These are phyloP conservation scores for Drosophila malerkotliana DNA, from an alignment of 1,140 invertebrate genomes.

Conservation along the genomic window DNA sequence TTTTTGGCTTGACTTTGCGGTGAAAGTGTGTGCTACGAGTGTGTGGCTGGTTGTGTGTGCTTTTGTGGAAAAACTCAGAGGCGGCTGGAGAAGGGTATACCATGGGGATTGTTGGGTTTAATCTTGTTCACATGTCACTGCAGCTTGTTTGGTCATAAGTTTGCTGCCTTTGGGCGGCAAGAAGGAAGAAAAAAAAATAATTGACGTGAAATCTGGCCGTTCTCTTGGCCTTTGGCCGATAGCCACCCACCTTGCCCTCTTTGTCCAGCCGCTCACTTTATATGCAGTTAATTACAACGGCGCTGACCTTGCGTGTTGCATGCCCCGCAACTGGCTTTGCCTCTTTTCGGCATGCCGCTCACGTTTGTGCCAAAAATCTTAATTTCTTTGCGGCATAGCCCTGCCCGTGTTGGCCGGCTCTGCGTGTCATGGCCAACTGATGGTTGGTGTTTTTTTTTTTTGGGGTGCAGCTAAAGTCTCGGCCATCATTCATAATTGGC, in stretches of 20 bases:
- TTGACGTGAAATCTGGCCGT: slow-evolving; percentile 68
- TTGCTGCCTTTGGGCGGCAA: slow-evolving; percentile 28
- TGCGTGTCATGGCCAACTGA: slow-evolving; percentile 60
- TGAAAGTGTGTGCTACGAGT: background rate
- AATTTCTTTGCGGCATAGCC: slow-evolving; percentile 62
- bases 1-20: slow-evolving; percentile 36
- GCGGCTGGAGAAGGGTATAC: background rate
- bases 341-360: slow-evolving; percentile 59
- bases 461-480: slow-evolving; percentile 54
- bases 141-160: slow-evolving; percentile 64
- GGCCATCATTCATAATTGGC: slow-evolving; percentile 76
- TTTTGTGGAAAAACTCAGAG: background rate
- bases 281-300: slow-evolving; percentile 73
- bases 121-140: slow-evolving; percentile 63
- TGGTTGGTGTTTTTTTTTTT: slow-evolving; percentile 1
- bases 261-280: slow-evolving; percentile 26
- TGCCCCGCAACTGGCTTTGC: slow-evolving; percentile 49
- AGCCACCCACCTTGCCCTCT: slow-evolving; percentile 2
- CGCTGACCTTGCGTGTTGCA: slow-evolving; percentile 74
- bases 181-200: slow-evolving; percentile 49
- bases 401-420: slow-evolving; percentile 26
- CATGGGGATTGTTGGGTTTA: slow-evolving; percentile 18
- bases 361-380: slow-evolving; percentile 80
- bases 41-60: background rate
- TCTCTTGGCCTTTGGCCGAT: slow-evolving; percentile 11